These are phyloP conservation scores for Leucozona laternaria DNA, from an alignment of 2,888 invertebrate species.

Conservation along the genomic window DNA sequence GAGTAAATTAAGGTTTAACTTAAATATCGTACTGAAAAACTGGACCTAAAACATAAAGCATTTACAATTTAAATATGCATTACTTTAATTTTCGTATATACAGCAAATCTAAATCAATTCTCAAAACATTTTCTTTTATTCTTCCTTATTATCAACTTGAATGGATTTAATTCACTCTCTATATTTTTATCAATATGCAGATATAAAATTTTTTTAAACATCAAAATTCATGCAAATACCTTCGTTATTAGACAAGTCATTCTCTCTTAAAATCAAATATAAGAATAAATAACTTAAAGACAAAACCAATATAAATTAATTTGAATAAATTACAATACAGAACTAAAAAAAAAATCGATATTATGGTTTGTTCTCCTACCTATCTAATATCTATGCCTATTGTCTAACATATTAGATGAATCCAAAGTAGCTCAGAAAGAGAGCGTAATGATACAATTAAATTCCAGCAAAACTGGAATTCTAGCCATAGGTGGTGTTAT, in stretches of 20 bases:
- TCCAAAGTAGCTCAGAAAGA: not conserved
- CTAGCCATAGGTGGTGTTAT: not conserved
- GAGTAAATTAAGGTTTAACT: no score
- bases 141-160: no score
- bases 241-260: not conserved
- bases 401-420: not conserved
- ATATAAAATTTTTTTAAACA: not conserved
- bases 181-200: no score
- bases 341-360: not conserved
- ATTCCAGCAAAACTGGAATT: constrained; percentile 4
- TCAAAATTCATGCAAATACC: not conserved
- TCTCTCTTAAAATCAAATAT: not conserved
- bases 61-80: no score
- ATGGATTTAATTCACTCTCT: no score
- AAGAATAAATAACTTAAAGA: not conserved
- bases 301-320: constrained; percentile 11
- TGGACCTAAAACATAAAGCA: no score
- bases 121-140: no score
- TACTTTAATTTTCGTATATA: no score
- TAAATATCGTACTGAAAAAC: no score
- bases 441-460: not conserved
- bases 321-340: constrained; percentile 7
- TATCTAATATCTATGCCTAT: not conserved
- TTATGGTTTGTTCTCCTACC: not conserved
- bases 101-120: no score